Evolutionary conservation across 2,113 vertebrate species (phyloP).

Genomic region (Hyperopisus bebe): DNA sequence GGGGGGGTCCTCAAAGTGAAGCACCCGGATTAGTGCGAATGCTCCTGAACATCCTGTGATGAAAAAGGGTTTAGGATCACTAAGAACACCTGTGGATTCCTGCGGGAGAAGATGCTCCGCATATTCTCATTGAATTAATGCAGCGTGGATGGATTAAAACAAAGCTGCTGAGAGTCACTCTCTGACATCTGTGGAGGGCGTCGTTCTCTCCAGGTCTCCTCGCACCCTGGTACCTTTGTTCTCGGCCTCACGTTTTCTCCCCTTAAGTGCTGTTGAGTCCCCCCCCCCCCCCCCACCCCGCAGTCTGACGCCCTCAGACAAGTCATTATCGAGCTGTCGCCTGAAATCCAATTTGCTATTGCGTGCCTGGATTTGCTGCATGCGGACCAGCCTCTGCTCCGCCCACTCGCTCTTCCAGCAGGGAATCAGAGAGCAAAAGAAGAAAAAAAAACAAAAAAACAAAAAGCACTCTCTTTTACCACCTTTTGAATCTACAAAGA

Average conservation of each 20-base stretch:
- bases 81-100: not conserved
- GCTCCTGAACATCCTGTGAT: not conserved
- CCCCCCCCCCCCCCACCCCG: not conserved
- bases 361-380: not conserved
- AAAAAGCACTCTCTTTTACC: constrained; percentile 31
- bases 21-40: not conserved
- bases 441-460: constrained; percentile 2
- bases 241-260: constrained; percentile 34
- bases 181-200: not conserved
- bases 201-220: not conserved
- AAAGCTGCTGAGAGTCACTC: not conserved
- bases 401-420: not conserved
- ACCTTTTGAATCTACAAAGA: constrained; percentile 35
- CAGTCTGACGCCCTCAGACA: constrained; percentile 16
- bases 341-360: constrained; percentile 38
- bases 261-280: constrained; percentile 37
- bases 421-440: not conserved
- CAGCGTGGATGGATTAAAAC: not conserved
- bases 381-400: not conserved
- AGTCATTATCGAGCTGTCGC: constrained; percentile 46
- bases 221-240: not conserved
- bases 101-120: not conserved
- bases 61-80: not conserved
- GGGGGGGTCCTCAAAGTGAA: not conserved
- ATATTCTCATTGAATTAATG: not conserved